phyloP scores from a whole-genome alignment of 2,797 vertebrate species.

The Karalla daura region DNA sequence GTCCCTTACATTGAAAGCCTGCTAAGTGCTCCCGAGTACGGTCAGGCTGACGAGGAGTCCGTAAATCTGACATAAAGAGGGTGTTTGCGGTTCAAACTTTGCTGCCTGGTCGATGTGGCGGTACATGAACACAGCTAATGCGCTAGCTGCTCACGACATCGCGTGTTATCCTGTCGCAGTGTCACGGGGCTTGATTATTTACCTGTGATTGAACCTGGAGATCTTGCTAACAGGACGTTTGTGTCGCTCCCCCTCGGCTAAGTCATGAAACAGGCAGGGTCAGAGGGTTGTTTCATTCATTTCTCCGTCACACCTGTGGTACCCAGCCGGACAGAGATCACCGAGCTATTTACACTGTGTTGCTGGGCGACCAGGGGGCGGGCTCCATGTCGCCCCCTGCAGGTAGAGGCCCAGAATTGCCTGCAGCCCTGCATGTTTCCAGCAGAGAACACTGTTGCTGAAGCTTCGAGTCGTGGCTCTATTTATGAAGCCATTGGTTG shows the following conservation, averaged over 20 bases:
- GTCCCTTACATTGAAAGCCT: background rate
- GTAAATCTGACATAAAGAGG: background rate
- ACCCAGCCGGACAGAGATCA: background rate
- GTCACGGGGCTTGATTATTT: conserved; percentile 1
- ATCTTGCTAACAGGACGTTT: conserved; percentile 1
- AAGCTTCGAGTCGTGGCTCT: no score
- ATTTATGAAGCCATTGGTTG: no score
- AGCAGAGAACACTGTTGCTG: no score
- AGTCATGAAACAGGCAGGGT: conserved; percentile 4
- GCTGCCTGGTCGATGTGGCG: background rate
- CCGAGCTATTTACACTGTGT: conserved; percentile 73
- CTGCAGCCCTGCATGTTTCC: no score
- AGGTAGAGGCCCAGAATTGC: no score
- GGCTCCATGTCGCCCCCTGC: conserved; percentile 33
- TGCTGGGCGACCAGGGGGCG: conserved; percentile 71
- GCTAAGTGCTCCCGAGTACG: accelerated
- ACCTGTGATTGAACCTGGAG: conserved; percentile 48
- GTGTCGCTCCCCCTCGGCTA: background rate
- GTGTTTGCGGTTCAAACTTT: background rate
- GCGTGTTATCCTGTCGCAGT: background rate
- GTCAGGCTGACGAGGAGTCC: background rate
- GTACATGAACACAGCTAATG: background rate
- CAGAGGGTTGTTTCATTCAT: conserved; percentile 48
- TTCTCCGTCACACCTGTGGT: background rate
- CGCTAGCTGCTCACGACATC: conserved; percentile 18